Evolutionary conservation across 2,888 invertebrate species (phyloP), one percentile per base, ranked within the genome.

Genomic region (Girardia tigrina): DNA sequence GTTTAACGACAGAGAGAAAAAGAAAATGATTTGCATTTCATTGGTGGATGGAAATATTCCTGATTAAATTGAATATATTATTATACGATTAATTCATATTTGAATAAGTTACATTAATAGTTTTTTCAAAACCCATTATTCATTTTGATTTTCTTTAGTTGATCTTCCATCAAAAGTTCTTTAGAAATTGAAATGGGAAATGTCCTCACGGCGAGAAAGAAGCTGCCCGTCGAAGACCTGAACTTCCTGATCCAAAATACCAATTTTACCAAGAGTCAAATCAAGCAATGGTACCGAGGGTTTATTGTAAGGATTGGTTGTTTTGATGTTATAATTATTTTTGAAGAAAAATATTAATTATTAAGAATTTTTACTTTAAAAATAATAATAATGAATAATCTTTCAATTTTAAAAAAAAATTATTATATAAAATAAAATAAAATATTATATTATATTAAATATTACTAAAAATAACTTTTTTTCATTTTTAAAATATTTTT

Each of bases 261-360:
- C 78, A 90, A 94, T 80, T 98, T 98, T 86, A 94, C 94, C 82
- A 95, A 98, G 86, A 91, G 91, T 80, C 95, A 97, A 82, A 98
- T 98, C 86, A 95, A 95, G 86, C 95, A 97, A 87, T 98, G 97
- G 97, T 97, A 98, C 87, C 94, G 95, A 87, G 97, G 97, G 79
- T 97, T 97, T 85, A 94, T 95, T 91, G 95, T 95, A 87, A 88
- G 88, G n/a, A n/a, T n/a, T n/a, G n/a, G n/a, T n/a, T n/a, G n/a
- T n/a, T n/a, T n/a, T n/a, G n/a, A n/a, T n/a, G n/a, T n/a, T n/a
- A n/a, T n/a, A n/a, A n/a, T n/a, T n/a, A n/a, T n/a, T n/a, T n/a
- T n/a, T n/a, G n/a, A n/a, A n/a, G n/a, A n/a, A n/a, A n/a, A n/a
- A n/a, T n/a, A n/a, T n/a, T n/a, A n/a, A n/a, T n/a, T n/a, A n/a